phyloP scores from a whole-genome alignment of 64 coral and sea anemone genomes.

The Montipora sp. region DNA sequence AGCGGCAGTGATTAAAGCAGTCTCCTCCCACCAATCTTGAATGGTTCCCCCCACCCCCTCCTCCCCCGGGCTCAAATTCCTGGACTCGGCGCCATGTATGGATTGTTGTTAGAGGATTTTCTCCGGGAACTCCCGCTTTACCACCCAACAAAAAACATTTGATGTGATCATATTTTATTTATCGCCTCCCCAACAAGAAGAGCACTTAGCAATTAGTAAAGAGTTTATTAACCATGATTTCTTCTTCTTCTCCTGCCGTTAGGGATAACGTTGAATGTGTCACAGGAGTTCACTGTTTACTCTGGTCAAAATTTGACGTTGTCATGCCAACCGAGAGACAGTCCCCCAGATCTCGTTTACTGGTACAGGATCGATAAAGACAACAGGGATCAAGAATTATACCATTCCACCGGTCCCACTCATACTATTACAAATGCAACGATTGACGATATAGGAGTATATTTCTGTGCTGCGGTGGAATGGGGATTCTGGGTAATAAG shows the following conservation, averaged over 20 bases:
- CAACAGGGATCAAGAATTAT: neutral
- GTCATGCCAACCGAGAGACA: slow-evolving; percentile 35
- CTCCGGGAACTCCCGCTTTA: no score
- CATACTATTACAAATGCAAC: slow-evolving; percentile 22
- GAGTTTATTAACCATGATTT: neutral
- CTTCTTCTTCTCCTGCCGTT: neutral
- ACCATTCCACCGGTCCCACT: neutral
- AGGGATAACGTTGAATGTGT: neutral
- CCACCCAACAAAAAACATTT: no score
- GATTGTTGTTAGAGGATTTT: no score
- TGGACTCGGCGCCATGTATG: no score
- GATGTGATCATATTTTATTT: no score
- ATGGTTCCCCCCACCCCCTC: no score
- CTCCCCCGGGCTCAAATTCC: no score
- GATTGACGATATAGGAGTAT: neutral
- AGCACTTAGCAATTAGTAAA: no score
- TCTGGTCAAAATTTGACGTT: slow-evolving; percentile 22
- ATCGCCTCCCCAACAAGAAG: no score
- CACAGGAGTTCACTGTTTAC: slow-evolving; percentile 18
- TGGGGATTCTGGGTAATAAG: slow-evolving; percentile 17
- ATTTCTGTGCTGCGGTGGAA: neutral
- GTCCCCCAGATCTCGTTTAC: neutral
- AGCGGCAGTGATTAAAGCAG: no score
- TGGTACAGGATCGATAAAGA: neutral
- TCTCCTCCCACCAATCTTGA: no score